Conservation (phyloP, 2,888 invertebrate genomes). For the Caenorhabditis plicata region DNA sequence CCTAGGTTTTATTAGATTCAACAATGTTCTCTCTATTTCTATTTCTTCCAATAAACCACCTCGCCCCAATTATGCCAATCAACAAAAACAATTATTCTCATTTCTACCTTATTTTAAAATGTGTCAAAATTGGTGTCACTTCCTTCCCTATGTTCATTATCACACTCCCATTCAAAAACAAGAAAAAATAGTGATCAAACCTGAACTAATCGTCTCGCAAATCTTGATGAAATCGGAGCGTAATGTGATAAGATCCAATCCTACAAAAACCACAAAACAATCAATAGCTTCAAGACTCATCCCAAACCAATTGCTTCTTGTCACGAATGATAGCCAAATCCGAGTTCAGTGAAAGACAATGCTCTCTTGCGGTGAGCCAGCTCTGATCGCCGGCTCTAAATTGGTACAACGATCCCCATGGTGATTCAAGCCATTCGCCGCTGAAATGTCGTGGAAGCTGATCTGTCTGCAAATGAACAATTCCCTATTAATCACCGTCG, state of each 20-base stretch:
- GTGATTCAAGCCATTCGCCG: conserved; percentile 34
- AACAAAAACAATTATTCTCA: no score
- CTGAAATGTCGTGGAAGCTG: conserved; percentile 7
- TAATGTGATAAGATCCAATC: conserved; percentile 40
- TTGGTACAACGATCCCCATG: conserved; percentile 33
- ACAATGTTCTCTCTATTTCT: no score
- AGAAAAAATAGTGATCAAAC: conserved; percentile 8
- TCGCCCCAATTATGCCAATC: no score
- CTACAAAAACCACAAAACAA: conserved; percentile 8
- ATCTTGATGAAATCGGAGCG: conserved; percentile 30
- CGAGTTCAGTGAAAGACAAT: conserved; percentile 31
- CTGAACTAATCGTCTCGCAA: conserved; percentile 30
- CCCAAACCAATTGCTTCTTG: conserved; percentile 20
- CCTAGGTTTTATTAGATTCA: no score
- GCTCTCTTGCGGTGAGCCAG: conserved; percentile 35
- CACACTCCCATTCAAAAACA: no score
- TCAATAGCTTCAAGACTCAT: neutral
- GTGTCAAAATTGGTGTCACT: no score
- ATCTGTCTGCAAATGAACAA: neutral
- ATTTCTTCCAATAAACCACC: no score
- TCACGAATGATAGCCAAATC: conserved; percentile 26
- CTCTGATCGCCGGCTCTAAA: conserved; percentile 29
- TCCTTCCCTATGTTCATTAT: no score
- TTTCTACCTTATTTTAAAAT: no score
- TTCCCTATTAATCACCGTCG: neutral